Base-by-base conservation (phyloP, 2,888 invertebrate genomes). In the Ferdinandea cuprea region DNA sequence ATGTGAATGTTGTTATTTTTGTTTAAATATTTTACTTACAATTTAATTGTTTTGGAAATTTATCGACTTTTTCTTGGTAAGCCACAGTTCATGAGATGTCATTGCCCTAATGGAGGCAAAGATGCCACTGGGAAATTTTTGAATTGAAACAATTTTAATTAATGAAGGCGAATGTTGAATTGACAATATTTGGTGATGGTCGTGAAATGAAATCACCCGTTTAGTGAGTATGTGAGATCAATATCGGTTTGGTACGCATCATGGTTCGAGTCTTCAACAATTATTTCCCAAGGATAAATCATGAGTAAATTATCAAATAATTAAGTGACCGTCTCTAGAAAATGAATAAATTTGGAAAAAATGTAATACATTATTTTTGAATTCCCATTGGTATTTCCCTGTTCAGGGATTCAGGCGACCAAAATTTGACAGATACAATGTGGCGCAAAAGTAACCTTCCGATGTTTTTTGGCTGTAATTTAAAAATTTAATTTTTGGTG, bases 61-160 rank as follows among this genome's bases (percentile, higher is more conserved):
- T n/a, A 19, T 54, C 2, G 7, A 8, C 3, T 0, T 32, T n/a
- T 13, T 15, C 3, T 21, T 35, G 19, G 21, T 3, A 19, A 8
- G 21, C 4, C 8, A 1, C n/a, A 11, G 13, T 35, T 19, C n/a
- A 13, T 37, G 13, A 19, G 3, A n/a, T 11, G 35, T 21, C 32
- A 13, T 37, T 35, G 8, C 3, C 35, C 35, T 30, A 21, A n/a
- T 54, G 35, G 7, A 4, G 19, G n/a, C n/a, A 3, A 2, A 40
- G 11, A 11, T 1, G 11, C 13, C 13, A 13, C 13, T 25, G n/a
- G 3, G 21, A 37, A 13, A n/a, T 21, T 11, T 56, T 19, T 37
- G 13, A 56, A 56, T 37, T 56, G 6, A 37, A 37, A 37, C 11
- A 13, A 11, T 56, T 56, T n/a, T 11, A 56, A 37, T 56, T 56